Conservation (phyloP, 1,140 invertebrate genomes). For the Bombus confusus region DNA sequence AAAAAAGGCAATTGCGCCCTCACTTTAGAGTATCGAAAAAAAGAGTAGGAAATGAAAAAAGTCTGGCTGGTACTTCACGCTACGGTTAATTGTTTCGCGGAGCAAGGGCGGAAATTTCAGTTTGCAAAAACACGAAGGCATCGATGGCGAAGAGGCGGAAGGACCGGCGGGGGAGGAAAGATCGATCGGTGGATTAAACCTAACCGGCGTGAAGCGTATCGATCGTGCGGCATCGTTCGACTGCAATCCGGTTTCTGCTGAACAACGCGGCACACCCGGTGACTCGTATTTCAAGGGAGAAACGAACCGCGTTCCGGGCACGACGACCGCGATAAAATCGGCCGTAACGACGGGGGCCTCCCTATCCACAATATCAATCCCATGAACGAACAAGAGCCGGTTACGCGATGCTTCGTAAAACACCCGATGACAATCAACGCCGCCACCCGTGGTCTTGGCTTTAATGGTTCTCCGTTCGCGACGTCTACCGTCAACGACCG, state of each 20-base stretch:
- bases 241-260: conserved; percentile 64
- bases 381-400: conserved; percentile 57
- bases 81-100: conserved; percentile 43
- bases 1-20: background rate
- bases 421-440: conserved; percentile 57
- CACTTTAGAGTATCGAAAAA: background rate
- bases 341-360: conserved; percentile 56
- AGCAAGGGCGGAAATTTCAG: conserved; percentile 28
- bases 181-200: conserved; percentile 60
- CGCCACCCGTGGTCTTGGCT: conserved; percentile 50
- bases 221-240: conserved; percentile 60
- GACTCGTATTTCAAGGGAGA: conserved; percentile 67
- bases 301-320: conserved; percentile 61
- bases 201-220: conserved; percentile 63
- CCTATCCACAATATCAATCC: conserved; percentile 61
- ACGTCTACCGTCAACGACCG: conserved; percentile 18
- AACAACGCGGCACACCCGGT: conserved; percentile 57
- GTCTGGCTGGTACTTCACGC: conserved; percentile 16
- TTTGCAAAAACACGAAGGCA: conserved; percentile 24
- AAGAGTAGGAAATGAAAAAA: background rate
- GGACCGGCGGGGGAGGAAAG: background rate
- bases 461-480: conserved; percentile 54
- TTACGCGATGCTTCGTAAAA: conserved; percentile 60
- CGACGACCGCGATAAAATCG: conserved; percentile 67
- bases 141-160: background rate